These are phyloP conservation scores for Prosapia bicincta DNA, from an alignment of 2,888 invertebrate genomes.

Conservation along the genomic window DNA sequence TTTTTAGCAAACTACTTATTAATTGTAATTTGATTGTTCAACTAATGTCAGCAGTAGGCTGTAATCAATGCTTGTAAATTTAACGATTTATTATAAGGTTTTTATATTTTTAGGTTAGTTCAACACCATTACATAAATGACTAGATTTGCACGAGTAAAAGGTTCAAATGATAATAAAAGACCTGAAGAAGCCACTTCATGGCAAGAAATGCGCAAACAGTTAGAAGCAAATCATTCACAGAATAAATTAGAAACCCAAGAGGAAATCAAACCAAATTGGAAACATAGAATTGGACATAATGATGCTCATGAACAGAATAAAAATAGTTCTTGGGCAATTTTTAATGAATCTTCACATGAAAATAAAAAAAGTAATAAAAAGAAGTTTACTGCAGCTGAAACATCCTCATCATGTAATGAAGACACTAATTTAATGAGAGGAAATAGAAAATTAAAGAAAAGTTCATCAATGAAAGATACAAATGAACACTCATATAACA, in stretches of 20 bases:
- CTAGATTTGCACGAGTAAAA: conserved; percentile 68
- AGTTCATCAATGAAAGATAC: too few relatives aligned
- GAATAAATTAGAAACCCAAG: neutral
- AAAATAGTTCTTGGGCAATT: conserved; percentile 43
- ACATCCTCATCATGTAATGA: too few relatives aligned
- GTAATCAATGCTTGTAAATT: too few relatives aligned
- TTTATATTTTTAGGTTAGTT: too few relatives aligned
- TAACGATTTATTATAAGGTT: too few relatives aligned
- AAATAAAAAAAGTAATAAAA: conserved; percentile 13
- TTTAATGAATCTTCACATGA: conserved; percentile 44
- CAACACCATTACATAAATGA: conserved; percentile 52
- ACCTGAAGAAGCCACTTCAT: conserved; percentile 67
- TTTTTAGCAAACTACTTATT: too few relatives aligned
- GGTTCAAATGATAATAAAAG: conserved; percentile 68
- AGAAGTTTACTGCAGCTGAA: neutral
- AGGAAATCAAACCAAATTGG: neutral
- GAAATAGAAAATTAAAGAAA: too few relatives aligned
- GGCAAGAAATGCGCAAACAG: conserved; percentile 61
- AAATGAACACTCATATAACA: too few relatives aligned
- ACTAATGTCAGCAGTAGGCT: too few relatives aligned
- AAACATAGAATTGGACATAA: neutral
- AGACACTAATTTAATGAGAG: too few relatives aligned
- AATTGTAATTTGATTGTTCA: too few relatives aligned
- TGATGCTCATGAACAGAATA: conserved; percentile 33
- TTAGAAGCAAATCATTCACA: conserved; percentile 5